phyloP scores from a whole-genome alignment of 2,113 vertebrate genomes.

The Syngnathus scovelli region DNA sequence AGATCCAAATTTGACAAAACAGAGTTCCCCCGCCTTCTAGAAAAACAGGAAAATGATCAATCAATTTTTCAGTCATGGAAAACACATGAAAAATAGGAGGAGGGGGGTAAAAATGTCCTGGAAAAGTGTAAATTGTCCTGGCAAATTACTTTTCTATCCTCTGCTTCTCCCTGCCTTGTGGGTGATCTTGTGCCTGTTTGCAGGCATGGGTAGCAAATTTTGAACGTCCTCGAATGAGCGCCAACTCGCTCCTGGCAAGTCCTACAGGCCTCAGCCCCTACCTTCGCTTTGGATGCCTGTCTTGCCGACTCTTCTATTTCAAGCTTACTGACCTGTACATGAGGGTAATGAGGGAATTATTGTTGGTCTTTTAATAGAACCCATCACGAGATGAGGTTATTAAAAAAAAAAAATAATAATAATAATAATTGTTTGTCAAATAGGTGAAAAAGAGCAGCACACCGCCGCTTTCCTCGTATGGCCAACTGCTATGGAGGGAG shows the following conservation, averaged over 20 bases:
- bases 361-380: background rate
- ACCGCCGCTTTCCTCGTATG: slow-evolving; percentile 88
- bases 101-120: no score
- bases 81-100: no score
- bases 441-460: slow-evolving; percentile 92
- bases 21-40: background rate
- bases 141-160: no score
- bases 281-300: slow-evolving; percentile 92
- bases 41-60: background rate
- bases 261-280: slow-evolving; percentile 92
- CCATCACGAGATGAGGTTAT: background rate
- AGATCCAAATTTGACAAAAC: background rate
- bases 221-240: slow-evolving; percentile 91
- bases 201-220: slow-evolving; percentile 97
- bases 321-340: slow-evolving; percentile 92
- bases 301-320: slow-evolving; percentile 91
- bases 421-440: background rate
- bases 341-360: slow-evolving; percentile 72
- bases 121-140: no score
- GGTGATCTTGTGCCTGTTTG: slow-evolving; percentile 10
- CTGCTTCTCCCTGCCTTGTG: no score
- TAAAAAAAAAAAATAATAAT: background rate
- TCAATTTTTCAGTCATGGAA: no score
- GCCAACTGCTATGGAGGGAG: slow-evolving; percentile 91
- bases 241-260: slow-evolving; percentile 89